phyloP scores from a whole-genome alignment of 37 sponge, comb jelly and placozoan genomes.

The Haliclona indistincta region DNA sequence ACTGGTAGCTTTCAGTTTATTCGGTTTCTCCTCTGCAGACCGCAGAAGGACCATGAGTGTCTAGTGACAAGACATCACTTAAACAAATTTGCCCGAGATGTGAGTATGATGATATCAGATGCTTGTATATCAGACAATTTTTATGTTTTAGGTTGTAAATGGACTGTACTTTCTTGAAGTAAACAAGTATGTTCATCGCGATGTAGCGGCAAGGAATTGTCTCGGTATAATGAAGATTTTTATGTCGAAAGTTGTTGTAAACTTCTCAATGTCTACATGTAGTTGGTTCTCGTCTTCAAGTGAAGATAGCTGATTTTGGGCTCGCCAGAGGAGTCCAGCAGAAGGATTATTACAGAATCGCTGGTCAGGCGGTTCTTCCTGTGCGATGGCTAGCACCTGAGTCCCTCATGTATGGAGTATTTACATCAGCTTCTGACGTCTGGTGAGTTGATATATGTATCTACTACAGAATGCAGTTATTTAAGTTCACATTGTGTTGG shows the following conservation, averaged over 20 bases:
- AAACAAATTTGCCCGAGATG: too few species aligned
- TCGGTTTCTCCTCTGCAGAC: too few species aligned
- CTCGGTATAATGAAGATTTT: constrained; percentile 42
- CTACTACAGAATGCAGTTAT: too few species aligned
- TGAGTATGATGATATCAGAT: too few species aligned
- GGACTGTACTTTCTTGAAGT: constrained; percentile 41
- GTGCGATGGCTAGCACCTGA: constrained; percentile 69
- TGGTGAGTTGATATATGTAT: too few species aligned
- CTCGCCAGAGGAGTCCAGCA: constrained; percentile 35
- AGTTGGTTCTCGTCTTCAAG: constrained; percentile 50
- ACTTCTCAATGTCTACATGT: too few species aligned
- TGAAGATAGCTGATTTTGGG: constrained; percentile 74
- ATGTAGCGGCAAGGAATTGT: constrained; percentile 66
- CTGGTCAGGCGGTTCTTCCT: constrained; percentile 40
- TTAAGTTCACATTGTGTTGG: neutral
- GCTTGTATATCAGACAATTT: too few species aligned
- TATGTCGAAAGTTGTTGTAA: neutral
- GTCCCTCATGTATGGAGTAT: constrained; percentile 38
- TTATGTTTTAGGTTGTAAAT: constrained; percentile 32
- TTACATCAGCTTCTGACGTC: constrained; percentile 57
- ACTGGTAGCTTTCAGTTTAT: too few species aligned
- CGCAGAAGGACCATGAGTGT: too few species aligned
- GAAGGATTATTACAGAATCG: constrained; percentile 42
- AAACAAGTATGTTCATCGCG: constrained; percentile 53
- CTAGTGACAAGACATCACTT: too few species aligned